A percentile compares a stretch with the other conserved stretches of the same genome.
Conservation (phyloP, 2,797 vertebrate genomes). For the Neosilurus hyrtlii region DNA sequence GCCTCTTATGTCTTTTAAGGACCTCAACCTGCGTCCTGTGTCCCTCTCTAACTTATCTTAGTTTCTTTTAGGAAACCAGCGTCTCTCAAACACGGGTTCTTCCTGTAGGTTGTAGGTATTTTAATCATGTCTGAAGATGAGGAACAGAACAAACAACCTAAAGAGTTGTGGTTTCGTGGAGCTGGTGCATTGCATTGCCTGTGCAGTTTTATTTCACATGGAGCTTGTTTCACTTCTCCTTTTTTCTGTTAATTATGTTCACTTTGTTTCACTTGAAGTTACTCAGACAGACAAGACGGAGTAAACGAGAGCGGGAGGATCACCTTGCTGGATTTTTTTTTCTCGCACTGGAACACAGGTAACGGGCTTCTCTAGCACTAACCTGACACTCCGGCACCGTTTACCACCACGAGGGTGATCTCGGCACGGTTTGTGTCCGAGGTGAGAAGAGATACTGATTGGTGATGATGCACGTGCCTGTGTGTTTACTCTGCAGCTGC, state of each 20-base stretch:
- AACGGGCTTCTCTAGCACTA: not conserved
- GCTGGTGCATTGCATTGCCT: constrained; percentile 27
- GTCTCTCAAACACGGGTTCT: not conserved
- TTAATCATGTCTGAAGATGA: not conserved
- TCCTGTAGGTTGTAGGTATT: not conserved
- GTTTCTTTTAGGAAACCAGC: not conserved
- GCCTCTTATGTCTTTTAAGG: not conserved
- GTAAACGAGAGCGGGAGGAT: not conserved
- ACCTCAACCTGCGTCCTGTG: not conserved
- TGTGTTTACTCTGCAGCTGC: not conserved
- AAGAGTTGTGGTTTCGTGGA: constrained; percentile 32
- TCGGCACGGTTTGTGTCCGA: not conserved
- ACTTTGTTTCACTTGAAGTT: constrained; percentile 39
- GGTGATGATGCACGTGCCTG: not conserved
- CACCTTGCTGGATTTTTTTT: not conserved
- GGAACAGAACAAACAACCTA: not conserved
- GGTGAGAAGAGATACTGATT: not conserved
- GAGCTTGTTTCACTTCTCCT: constrained; percentile 59
- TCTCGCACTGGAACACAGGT: not conserved
- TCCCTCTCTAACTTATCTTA: no score
- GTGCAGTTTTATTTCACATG: constrained; percentile 14
- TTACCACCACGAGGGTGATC: not conserved
- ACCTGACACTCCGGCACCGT: not conserved
- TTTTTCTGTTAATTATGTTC: constrained; percentile 48
- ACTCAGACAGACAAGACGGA: constrained; percentile 34